phyloP scores from a whole-genome alignment of 2,113 vertebrate genomes.

The Tenebrosternarchus preto region DNA sequence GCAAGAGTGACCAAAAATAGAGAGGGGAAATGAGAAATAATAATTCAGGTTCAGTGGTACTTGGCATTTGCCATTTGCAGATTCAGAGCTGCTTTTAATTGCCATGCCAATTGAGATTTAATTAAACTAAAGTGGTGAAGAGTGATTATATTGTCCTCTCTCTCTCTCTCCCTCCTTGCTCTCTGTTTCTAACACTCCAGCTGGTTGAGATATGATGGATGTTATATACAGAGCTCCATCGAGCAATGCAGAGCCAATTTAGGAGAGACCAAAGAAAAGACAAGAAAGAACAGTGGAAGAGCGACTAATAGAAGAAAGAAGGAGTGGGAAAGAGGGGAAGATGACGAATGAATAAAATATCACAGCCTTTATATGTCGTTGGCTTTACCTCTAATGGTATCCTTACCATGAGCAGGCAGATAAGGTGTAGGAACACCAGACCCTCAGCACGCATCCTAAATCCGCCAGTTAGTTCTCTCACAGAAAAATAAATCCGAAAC shows the following conservation, averaged over 20 bases:
- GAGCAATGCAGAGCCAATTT: conserved; percentile 39
- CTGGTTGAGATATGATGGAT: conserved; percentile 62
- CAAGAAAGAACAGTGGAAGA: conserved; percentile 5
- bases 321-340: conserved; percentile 11
- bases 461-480: background rate
- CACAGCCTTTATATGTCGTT: conserved; percentile 54
- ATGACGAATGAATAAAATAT: conserved; percentile 71
- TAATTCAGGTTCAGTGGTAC: background rate
- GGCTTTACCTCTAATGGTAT: conserved; percentile 23
- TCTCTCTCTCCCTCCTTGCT: background rate
- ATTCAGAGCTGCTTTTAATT: conserved; percentile 14
- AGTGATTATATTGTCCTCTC: background rate
- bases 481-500: background rate
- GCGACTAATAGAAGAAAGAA: conserved; percentile 57
- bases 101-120: conserved; percentile 18
- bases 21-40: background rate
- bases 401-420: background rate
- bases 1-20: conserved; percentile 1
- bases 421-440: background rate
- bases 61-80: conserved; percentile 38
- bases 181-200: conserved; percentile 62
- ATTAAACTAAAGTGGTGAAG: conserved; percentile 35
- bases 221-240: conserved; percentile 63
- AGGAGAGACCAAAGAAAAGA: background rate
- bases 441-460: background rate